Conservation (phyloP, 2,888 invertebrate species). For the Ctenicera cuprea region DNA sequence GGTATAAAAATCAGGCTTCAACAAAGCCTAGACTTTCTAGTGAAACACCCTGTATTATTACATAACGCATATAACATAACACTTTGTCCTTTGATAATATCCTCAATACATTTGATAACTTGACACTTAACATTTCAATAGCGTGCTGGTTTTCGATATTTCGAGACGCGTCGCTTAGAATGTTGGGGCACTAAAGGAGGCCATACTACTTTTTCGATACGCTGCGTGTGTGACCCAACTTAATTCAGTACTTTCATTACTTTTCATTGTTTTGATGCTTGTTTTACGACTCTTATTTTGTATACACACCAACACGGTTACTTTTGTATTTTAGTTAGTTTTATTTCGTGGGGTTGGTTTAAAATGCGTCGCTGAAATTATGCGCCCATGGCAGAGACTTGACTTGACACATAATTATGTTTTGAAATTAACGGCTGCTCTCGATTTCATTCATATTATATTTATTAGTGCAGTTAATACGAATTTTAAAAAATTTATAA, state of each 20-base stretch:
- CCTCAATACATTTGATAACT: conserved; percentile 34
- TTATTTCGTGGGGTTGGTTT: no score
- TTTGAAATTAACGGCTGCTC: no score
- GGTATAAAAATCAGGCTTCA: not conserved
- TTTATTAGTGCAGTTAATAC: no score
- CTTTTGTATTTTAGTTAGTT: no score
- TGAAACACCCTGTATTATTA: conserved; percentile 30
- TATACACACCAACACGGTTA: not conserved
- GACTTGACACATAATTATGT: no score
- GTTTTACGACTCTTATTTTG: not conserved
- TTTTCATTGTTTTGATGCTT: conserved; percentile 3
- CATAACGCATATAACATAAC: conserved; percentile 25
- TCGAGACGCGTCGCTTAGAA: not conserved
- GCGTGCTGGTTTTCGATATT: conserved; percentile 29
- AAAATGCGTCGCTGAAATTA: no score
- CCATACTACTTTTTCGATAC: conserved; percentile 25
- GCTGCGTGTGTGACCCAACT: conserved; percentile 6
- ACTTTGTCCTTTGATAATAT: conserved; percentile 36
- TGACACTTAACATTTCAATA: conserved; percentile 30
- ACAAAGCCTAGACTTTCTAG: conserved; percentile 20
- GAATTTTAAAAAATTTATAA: no score
- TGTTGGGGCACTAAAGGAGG: conserved; percentile 1
- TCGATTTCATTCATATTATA: no score
- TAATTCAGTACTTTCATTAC: conserved; percentile 7
- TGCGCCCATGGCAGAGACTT: no score